Evolutionary conservation across 2,888 invertebrate genomes (phyloP).

Genomic region (Apodemia mormo): DNA sequence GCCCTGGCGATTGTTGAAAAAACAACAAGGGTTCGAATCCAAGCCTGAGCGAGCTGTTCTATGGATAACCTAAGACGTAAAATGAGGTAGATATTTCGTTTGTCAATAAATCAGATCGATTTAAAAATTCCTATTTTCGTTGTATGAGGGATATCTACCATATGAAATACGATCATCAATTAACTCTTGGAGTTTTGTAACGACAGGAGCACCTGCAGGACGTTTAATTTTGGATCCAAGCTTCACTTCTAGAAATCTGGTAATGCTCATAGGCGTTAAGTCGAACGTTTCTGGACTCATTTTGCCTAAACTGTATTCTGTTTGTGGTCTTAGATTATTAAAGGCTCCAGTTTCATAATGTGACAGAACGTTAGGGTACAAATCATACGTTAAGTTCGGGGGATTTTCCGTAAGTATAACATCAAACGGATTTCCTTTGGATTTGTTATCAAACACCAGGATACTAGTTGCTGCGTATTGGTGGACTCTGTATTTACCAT

Average conservation of each 20-base stretch:
- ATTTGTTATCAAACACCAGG: too few relatives aligned
- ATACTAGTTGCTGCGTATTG: too few relatives aligned
- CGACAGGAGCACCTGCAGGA: constrained; percentile 21
- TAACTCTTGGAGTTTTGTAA: constrained; percentile 10
- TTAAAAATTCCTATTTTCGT: background rate
- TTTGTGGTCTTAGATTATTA: constrained; percentile 20
- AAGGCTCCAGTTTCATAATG: constrained; percentile 25
- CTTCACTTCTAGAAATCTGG: constrained; percentile 22
- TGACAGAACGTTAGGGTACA: constrained; percentile 22
- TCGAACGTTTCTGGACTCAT: constrained; percentile 22
- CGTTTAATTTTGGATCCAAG: constrained; percentile 25
- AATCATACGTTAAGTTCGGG: background rate
- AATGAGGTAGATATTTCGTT: background rate
- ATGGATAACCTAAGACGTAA: background rate
- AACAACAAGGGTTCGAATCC: too few relatives aligned
- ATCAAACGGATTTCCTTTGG: constrained; percentile 1
- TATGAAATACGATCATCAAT: constrained; percentile 10
- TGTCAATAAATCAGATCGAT: too few relatives aligned
- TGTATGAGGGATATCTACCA: background rate
- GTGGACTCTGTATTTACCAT: too few relatives aligned
- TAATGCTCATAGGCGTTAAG: constrained; percentile 19
- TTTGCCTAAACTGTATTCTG: constrained; percentile 26
- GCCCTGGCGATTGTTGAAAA: too few relatives aligned
- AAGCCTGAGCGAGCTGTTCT: too few relatives aligned
- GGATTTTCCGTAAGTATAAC: constrained; percentile 21